phyloP scores from a whole-genome alignment of 30 jellyfish, hydroid and myxozoan genomes.

The Pelagia noctiluca region DNA sequence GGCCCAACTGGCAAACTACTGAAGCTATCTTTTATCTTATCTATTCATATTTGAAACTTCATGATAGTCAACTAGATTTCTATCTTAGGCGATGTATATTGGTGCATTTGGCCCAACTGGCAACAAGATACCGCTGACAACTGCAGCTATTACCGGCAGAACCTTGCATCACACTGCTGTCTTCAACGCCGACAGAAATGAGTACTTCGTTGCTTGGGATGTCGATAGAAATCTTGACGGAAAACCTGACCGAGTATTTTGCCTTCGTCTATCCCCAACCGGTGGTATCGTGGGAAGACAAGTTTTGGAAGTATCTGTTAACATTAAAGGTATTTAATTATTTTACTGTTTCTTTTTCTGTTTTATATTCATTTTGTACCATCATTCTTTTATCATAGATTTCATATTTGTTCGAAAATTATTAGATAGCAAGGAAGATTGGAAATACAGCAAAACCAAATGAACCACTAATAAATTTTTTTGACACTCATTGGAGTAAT shows the following conservation, averaged over 20 bases:
- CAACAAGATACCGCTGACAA: constrained; percentile 41
- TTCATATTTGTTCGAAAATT: no score
- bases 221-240: constrained; percentile 68
- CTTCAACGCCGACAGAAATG: constrained; percentile 53
- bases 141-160: constrained; percentile 37
- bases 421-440: no score
- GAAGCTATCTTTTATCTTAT: no score
- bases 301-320: constrained; percentile 43
- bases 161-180: constrained; percentile 62
- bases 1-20: no score
- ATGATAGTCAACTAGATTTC: no score
- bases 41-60: no score
- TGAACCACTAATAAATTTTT: no score
- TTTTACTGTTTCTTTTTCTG: background rate
- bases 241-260: constrained; percentile 60
- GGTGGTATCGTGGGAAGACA: constrained; percentile 43
- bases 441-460: no score
- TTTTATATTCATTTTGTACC: no score
- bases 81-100: constrained; percentile 58
- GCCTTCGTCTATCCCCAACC: constrained; percentile 39
- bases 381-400: no score
- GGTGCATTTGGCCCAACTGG: constrained; percentile 74
- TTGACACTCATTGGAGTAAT: no score
- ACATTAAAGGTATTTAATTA: background rate
- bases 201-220: constrained; percentile 70